Percentiles rank a stretch among this genome's conserved stretches.
phyloP scores from a whole-genome alignment of 2,888 invertebrate genomes.

The Unio delphinus region DNA sequence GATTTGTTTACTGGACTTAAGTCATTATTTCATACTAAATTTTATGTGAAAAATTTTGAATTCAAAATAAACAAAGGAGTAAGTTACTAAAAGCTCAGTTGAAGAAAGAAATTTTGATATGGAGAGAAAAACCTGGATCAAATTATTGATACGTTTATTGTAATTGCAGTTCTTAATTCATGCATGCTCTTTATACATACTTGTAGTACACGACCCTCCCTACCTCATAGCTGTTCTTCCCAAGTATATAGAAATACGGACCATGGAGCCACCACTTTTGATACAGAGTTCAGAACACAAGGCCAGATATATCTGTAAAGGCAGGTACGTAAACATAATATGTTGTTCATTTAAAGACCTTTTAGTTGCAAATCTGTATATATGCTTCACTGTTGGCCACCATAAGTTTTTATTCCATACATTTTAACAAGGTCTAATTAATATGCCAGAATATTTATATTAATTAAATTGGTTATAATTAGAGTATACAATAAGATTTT shows the following conservation, averaged over 20 bases:
- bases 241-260: conserved; percentile 88
- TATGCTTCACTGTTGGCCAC: not conserved
- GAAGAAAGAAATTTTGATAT: no score
- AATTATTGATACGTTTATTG: no score
- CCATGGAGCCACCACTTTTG: conserved; percentile 84
- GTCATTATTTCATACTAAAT: no score
- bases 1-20: no score
- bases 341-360: not conserved
- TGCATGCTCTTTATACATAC: conserved; percentile 6
- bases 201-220: conserved; percentile 91
- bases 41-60: no score
- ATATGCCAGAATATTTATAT: not conserved
- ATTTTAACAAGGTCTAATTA: not conserved
- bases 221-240: conserved; percentile 89
- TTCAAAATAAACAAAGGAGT: no score
- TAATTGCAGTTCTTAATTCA: not conserved
- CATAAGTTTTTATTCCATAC: not conserved
- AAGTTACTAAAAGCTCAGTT: no score
- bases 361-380: not conserved
- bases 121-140: no score
- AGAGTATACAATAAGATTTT: no score
- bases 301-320: conserved; percentile 63
- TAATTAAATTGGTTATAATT: not conserved
- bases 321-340: conserved; percentile 45
- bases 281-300: conserved; percentile 83